These are phyloP conservation scores for Drepanosiphum platanoidis DNA, from an alignment of 2,888 invertebrate genomes.

Conservation along the genomic window DNA sequence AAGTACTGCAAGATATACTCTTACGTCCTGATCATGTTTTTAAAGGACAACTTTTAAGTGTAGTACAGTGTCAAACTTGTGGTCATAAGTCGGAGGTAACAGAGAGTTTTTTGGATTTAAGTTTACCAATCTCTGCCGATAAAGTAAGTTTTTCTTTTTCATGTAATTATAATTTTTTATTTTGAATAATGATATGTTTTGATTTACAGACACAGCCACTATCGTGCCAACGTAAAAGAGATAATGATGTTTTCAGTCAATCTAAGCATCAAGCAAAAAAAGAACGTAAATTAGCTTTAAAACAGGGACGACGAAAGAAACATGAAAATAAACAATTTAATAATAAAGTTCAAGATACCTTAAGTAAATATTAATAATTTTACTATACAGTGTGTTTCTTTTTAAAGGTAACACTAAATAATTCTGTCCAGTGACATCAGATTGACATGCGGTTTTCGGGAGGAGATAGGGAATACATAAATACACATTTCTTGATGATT, in stretches of 20 bases:
- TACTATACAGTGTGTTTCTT: too few relatives aligned
- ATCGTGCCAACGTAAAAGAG: slow-evolving; percentile 68
- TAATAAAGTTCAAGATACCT: slow-evolving; percentile 63
- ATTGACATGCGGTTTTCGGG: too few relatives aligned
- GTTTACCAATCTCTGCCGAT: slow-evolving; percentile 84
- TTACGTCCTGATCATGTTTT: slow-evolving; percentile 90
- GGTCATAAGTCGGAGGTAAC: slow-evolving; percentile 84
- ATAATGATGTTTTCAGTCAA: slow-evolving; percentile 62
- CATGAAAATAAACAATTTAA: slow-evolving; percentile 59
- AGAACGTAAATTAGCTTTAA: slow-evolving; percentile 70
- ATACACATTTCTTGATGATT: too few relatives aligned
- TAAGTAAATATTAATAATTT: slow-evolving; percentile 58
- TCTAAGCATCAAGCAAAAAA: slow-evolving; percentile 77
- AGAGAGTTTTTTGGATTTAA: slow-evolving; percentile 94
- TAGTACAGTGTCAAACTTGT: slow-evolving; percentile 89
- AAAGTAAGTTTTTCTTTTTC: slow-evolving; percentile 68
- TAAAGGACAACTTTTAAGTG: slow-evolving; percentile 90
- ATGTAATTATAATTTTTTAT: neutral
- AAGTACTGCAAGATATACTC: slow-evolving; percentile 77
- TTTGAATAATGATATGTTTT: slow-evolving; percentile 28
- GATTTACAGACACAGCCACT: slow-evolving; percentile 74
- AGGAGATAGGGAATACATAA: too few relatives aligned
- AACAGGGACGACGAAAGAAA: slow-evolving; percentile 65
- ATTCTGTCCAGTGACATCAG: too few relatives aligned
- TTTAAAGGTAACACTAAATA: too few relatives aligned